Evolutionary conservation across 2,797 vertebrate species (phyloP).

Genomic region (Loriculus beryllinus): DNA sequence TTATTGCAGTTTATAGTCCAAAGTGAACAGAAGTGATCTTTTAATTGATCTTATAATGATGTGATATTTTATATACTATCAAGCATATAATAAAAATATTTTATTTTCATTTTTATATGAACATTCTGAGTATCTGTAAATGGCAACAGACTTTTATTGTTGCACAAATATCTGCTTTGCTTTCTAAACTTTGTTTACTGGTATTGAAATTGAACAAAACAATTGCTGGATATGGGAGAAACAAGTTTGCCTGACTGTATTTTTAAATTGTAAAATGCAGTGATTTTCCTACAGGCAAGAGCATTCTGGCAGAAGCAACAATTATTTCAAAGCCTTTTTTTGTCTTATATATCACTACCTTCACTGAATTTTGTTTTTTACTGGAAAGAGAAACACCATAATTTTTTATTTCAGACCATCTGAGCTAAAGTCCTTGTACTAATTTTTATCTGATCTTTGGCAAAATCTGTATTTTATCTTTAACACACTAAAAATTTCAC

Average conservation of each 20-base stretch:
- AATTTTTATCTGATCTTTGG: background rate
- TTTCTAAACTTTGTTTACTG: background rate
- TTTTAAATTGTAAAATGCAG: background rate
- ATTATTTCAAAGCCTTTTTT: background rate
- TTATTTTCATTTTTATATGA: background rate
- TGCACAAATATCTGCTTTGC: background rate
- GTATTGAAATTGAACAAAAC: background rate
- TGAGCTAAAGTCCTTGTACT: background rate
- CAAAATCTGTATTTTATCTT: background rate
- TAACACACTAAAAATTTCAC: background rate
- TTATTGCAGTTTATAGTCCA: background rate
- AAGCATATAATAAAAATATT: background rate
- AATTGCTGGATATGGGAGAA: background rate
- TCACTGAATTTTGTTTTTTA: background rate
- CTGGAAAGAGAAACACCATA: background rate
- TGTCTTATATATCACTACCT: background rate
- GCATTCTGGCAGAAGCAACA: background rate
- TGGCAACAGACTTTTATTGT: background rate
- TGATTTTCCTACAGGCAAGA: background rate
- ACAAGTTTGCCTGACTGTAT: background rate
- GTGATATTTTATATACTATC: background rate
- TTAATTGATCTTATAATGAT: constrained; percentile 4
- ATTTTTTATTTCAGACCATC: background rate
- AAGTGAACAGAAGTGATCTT: background rate
- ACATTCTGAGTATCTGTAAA: background rate